Conservation (phyloP, 2,113 vertebrate genomes). For the Myodes glareolus region DNA sequence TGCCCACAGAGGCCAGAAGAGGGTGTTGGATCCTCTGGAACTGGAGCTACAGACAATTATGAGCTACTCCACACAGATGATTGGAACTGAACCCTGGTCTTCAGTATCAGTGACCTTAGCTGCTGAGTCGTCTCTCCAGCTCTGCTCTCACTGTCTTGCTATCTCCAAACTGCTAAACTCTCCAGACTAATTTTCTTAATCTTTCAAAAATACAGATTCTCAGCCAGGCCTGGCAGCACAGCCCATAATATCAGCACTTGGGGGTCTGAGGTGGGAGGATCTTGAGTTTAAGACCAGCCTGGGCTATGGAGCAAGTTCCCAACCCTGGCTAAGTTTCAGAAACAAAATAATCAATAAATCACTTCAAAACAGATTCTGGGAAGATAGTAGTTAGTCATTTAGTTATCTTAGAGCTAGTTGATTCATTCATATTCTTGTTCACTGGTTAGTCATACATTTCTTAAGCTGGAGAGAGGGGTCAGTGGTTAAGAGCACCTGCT, state of each 20-base stretch:
- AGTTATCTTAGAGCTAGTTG: neutral
- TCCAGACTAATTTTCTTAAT: neutral
- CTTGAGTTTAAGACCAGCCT: neutral
- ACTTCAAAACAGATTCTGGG: neutral
- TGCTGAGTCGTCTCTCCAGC: neutral
- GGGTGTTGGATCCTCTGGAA: neutral
- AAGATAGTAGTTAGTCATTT: neutral
- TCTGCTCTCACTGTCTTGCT: neutral
- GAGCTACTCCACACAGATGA: neutral
- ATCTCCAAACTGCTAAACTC: neutral
- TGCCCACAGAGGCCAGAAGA: no score
- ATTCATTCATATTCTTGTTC: neutral
- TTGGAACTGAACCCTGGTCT: neutral
- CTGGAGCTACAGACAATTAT: no score
- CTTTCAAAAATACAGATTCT: slow-evolving; percentile 11
- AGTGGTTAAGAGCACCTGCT: neutral
- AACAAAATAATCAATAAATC: neutral
- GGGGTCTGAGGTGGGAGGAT: neutral
- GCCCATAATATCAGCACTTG: neutral
- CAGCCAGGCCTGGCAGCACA: no score
- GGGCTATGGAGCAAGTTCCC: neutral
- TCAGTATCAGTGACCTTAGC: neutral
- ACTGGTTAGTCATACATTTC: neutral
- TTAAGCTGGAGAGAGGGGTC: neutral
- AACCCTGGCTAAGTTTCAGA: neutral